Percentiles rank a stretch among this genome's conserved stretches.
phyloP scores from a whole-genome alignment of 2,888 invertebrate species.

The Agrochola macilenta region DNA sequence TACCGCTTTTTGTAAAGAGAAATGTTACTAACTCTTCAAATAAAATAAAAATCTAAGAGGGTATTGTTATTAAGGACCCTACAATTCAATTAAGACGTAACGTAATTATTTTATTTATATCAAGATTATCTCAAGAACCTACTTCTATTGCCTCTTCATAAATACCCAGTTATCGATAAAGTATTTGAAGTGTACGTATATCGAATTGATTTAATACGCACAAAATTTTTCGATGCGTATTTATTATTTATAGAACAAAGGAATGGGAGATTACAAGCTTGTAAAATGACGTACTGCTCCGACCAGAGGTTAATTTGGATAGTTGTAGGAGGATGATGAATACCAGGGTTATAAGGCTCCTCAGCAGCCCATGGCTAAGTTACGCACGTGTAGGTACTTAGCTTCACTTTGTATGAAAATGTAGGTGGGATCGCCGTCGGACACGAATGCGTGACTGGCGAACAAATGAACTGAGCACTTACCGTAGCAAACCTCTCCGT shows the following conservation, averaged over 20 bases:
- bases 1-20: no score
- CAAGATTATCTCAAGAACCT: constrained; percentile 11
- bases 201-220: background rate
- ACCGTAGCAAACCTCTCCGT: background rate
- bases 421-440: no score
- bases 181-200: constrained; percentile 6
- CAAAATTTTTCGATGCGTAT: background rate
- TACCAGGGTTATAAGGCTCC: background rate
- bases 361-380: background rate
- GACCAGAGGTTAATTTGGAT: background rate
- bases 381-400: no score
- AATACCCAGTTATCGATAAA: background rate
- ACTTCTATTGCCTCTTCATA: constrained; percentile 21
- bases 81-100: background rate
- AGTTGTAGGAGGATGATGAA: background rate
- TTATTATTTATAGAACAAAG: background rate
- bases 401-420: no score
- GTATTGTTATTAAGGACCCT: background rate
- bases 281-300: no score
- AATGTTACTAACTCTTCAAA: no score
- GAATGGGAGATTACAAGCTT: no score
- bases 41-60: background rate
- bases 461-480: background rate
- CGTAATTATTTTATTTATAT: background rate
- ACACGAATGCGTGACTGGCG: background rate